Conservation (phyloP, 2,888 invertebrate genomes). For the Aporophyla nigra region DNA sequence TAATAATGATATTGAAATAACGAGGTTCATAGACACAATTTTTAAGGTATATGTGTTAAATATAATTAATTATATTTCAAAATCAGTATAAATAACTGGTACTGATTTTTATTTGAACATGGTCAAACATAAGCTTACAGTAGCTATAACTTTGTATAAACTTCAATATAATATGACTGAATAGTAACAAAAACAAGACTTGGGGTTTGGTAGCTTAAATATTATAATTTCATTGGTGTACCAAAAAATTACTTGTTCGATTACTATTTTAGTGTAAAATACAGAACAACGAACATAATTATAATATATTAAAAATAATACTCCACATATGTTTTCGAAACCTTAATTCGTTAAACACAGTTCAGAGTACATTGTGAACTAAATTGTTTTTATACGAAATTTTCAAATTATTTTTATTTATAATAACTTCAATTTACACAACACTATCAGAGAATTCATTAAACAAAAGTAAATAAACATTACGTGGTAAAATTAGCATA, state of each 20-base stretch:
- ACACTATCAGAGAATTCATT: not conserved
- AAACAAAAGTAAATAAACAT: not conserved
- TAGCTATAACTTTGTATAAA: not conserved
- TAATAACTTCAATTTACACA: not conserved
- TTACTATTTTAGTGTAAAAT: not conserved
- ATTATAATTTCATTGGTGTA: not conserved
- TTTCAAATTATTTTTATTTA: not conserved
- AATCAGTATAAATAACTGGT: too few relatives aligned
- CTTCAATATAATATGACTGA: not conserved
- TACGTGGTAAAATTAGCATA: conserved; percentile 52
- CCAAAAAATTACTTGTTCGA: not conserved
- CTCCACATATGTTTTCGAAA: not conserved
- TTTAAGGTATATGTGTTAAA: not conserved
- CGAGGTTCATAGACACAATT: not conserved
- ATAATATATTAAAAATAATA: not conserved
- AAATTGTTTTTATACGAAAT: not conserved
- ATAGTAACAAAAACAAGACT: too few relatives aligned
- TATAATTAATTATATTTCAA: too few relatives aligned
- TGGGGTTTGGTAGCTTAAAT: not conserved
- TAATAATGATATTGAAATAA: not conserved
- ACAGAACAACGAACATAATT: not conserved
- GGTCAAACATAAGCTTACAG: not conserved
- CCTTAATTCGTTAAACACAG: not conserved
- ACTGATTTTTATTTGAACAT: not conserved
- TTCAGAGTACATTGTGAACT: not conserved